These are phyloP conservation scores for Acanthosoma haemorrhoidale DNA, from an alignment of 2,888 invertebrate species.

Conservation along the genomic window DNA sequence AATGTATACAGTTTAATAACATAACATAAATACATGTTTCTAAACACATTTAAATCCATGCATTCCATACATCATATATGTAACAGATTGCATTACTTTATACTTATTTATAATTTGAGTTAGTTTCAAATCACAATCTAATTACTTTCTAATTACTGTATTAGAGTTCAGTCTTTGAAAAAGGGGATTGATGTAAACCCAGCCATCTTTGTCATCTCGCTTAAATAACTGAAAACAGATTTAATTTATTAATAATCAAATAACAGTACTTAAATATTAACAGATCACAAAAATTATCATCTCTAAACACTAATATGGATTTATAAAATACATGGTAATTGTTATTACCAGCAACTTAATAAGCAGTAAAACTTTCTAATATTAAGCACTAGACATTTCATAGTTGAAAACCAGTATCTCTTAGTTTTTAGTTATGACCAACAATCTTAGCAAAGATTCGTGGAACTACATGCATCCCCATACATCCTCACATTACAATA, in stretches of 20 bases:
- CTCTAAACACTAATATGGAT: too few relatives aligned
- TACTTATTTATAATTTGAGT: not conserved
- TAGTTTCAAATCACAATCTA: slow-evolving; percentile 11
- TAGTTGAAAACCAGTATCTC: too few relatives aligned
- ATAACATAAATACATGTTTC: slow-evolving; percentile 33
- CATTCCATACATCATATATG: not conserved
- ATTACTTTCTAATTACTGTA: slow-evolving; percentile 3
- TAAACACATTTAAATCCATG: slow-evolving; percentile 18
- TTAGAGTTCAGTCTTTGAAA: slow-evolving; percentile 47
- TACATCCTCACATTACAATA: too few relatives aligned
- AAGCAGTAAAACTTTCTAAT: too few relatives aligned
- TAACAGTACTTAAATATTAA: too few relatives aligned
- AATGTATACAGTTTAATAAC: slow-evolving; percentile 34
- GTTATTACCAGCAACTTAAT: too few relatives aligned
- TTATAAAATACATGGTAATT: too few relatives aligned
- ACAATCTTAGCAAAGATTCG: too few relatives aligned
- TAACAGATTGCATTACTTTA: not conserved
- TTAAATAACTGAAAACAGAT: slow-evolving; percentile 58
- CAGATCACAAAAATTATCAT: too few relatives aligned
- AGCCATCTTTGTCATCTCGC: slow-evolving; percentile 60
- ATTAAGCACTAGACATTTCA: too few relatives aligned
- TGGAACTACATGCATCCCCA: too few relatives aligned
- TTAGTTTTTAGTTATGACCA: too few relatives aligned
- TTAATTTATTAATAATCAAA: not conserved
- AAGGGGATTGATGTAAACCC: slow-evolving; percentile 55